phyloP scores from a whole-genome alignment of 2,113 vertebrate genomes.

The Girardinichthys multiradiatus region DNA sequence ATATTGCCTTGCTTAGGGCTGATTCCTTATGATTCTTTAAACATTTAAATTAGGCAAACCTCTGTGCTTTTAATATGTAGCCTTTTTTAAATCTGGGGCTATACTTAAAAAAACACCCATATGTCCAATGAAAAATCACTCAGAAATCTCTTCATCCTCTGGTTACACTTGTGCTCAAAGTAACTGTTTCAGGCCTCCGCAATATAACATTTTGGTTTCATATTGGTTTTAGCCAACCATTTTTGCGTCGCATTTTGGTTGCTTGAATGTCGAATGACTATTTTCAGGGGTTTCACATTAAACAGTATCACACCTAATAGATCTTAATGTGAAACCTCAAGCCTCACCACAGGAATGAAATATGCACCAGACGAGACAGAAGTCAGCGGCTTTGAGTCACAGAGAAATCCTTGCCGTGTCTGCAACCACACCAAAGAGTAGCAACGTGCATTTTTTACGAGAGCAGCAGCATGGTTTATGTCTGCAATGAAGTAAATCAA shows the following conservation, averaged over 20 bases:
- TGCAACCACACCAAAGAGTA: conserved; percentile 36
- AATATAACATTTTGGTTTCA: conserved; percentile 25
- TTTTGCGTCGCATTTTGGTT: conserved; percentile 5
- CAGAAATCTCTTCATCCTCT: neutral
- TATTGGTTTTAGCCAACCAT: conserved; percentile 39
- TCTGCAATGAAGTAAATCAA: neutral
- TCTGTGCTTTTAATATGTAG: conserved; percentile 4
- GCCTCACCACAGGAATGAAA: conserved; percentile 49
- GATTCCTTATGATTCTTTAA: neutral
- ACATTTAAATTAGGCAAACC: neutral
- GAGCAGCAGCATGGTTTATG: conserved; percentile 1
- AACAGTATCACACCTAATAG: conserved; percentile 59
- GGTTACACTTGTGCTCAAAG: neutral
- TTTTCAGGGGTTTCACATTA: conserved; percentile 27
- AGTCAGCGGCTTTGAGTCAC: conserved; percentile 53
- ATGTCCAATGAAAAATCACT: neutral
- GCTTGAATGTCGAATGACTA: conserved; percentile 6
- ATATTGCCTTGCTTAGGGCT: neutral
- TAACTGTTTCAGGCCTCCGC: neutral
- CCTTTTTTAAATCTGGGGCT: neutral
- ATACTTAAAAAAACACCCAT: conserved; percentile 3
- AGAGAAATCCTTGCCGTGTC: conserved; percentile 19
- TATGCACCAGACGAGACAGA: conserved; percentile 29
- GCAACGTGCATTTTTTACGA: neutral
- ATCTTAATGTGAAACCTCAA: conserved; percentile 48